Evolutionary conservation across 2,113 vertebrate genomes (phyloP).

Genomic region (Austrofundulus limnaeus): DNA sequence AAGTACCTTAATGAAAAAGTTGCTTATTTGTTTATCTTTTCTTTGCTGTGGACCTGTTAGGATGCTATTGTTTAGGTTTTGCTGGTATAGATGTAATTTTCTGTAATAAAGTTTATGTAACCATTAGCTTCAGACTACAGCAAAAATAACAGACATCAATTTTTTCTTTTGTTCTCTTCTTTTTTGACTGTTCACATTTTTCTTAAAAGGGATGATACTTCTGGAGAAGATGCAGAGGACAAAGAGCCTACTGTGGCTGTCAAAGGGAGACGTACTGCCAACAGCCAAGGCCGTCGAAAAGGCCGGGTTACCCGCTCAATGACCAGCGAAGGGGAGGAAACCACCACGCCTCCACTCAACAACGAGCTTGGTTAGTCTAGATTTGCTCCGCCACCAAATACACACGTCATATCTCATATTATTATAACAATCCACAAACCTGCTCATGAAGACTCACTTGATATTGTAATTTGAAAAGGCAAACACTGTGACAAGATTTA

Average conservation of each 20-base stretch:
- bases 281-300: conserved; percentile 94
- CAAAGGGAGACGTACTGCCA: conserved; percentile 95
- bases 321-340: conserved; percentile 93
- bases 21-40: no score
- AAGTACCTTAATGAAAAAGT: no score
- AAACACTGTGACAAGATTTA: neutral
- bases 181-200: conserved; percentile 20
- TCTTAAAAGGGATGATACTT: conserved; percentile 90
- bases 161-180: neutral
- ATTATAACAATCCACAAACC: neutral
- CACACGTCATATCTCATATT: no score
- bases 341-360: conserved; percentile 83
- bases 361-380: conserved; percentile 85
- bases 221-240: conserved; percentile 96
- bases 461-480: neutral
- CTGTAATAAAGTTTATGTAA: no score
- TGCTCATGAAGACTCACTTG: neutral
- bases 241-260: conserved; percentile 87
- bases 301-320: conserved; percentile 97
- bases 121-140: neutral
- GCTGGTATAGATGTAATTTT: no score
- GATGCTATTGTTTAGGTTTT: no score
- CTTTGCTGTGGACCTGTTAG: no score
- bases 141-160: neutral
- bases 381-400: neutral